Conservation (phyloP, 2,797 vertebrate species). For the Tinamus major region DNA sequence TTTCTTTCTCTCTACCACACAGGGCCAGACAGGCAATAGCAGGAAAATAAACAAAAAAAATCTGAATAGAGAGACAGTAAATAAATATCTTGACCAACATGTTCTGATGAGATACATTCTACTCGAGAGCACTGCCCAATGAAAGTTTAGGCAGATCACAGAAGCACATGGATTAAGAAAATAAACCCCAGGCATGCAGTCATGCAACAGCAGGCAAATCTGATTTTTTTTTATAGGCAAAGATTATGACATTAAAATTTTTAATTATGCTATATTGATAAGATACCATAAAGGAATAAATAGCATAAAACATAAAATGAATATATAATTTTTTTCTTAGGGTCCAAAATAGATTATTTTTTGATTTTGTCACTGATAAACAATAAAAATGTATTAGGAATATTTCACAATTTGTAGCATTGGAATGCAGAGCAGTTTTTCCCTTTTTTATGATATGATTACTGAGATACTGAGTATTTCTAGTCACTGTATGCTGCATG, state of each 20-base stretch:
- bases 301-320: slow-evolving; percentile 80
- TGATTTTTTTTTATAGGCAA: not conserved
- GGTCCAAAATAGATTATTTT: not conserved
- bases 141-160: slow-evolving; percentile 7
- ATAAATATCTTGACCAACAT: not conserved
- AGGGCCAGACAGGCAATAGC: not conserved
- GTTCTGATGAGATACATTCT: not conserved
- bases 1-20: not conserved
- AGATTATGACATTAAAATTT: slow-evolving; percentile 30
- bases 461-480: not conserved
- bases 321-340: not conserved
- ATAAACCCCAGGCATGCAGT: slow-evolving; percentile 43
- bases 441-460: not conserved
- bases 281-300: slow-evolving; percentile 46
- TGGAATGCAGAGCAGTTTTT: not conserved
- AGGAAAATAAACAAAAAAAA: not conserved
- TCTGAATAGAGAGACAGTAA: not conserved
- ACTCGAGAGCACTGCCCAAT: not conserved
- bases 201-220: slow-evolving; percentile 61
- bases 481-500: not conserved
- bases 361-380: not conserved
- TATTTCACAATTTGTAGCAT: not conserved
- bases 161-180: slow-evolving; percentile 10
- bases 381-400: not conserved
- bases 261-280: slow-evolving; percentile 15